phyloP scores from a whole-genome alignment of 2,888 invertebrate species.

The Diabrotica balteata region DNA sequence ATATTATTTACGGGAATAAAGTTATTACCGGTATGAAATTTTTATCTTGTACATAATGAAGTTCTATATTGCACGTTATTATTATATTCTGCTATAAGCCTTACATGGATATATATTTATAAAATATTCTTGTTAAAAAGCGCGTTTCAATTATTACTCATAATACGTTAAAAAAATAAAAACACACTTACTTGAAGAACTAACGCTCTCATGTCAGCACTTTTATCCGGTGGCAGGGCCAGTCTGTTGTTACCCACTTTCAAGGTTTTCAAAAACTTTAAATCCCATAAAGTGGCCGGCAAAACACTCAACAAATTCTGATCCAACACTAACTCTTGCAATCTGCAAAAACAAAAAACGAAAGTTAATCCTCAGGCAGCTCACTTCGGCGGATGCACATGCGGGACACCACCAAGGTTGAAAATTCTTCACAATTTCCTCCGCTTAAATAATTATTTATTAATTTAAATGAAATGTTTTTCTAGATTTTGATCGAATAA shows the following conservation, averaged over 20 bases:
- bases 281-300: constrained; percentile 66
- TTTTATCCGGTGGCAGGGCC: constrained; percentile 60
- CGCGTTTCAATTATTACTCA: too few species aligned
- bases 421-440: constrained; percentile 42
- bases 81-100: too few species aligned
- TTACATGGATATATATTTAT: too few species aligned
- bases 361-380: constrained; percentile 43
- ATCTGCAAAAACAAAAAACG: constrained; percentile 64
- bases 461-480: constrained; percentile 4
- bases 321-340: constrained; percentile 75
- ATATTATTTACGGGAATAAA: too few species aligned
- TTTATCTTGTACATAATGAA: too few species aligned
- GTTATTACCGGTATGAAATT: too few species aligned
- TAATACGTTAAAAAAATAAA: background rate
- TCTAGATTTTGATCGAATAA: constrained; percentile 4
- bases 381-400: constrained; percentile 56
- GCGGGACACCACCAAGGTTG: constrained; percentile 56
- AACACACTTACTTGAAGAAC: constrained; percentile 59
- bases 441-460: constrained; percentile 8
- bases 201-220: constrained; percentile 66
- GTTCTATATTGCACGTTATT: too few species aligned
- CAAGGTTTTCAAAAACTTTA: constrained; percentile 68
- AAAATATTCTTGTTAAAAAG: too few species aligned
- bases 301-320: constrained; percentile 74
- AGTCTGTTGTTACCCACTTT: constrained; percentile 67